Base-by-base conservation (phyloP, 2,797 vertebrate species). In the Otolemur crassicaudatus region DNA sequence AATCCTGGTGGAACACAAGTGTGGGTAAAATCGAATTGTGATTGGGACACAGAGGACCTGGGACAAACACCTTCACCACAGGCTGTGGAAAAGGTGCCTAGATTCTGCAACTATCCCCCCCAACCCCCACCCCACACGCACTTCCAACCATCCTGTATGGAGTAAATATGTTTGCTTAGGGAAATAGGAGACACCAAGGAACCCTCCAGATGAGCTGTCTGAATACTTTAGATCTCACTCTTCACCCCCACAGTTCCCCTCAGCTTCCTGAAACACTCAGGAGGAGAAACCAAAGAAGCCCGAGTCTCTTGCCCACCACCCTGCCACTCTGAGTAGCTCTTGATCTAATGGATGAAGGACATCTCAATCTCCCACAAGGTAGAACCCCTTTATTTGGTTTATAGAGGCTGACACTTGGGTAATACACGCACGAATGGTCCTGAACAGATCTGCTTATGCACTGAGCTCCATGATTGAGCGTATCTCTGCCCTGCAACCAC, bases 1-100 rank as follows among this genome's bases (percentile, higher is more conserved):
- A 97, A 95, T 95, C 93, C 96, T 97, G 37, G 77, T 94, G 92
- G 97, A 95, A 89, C 82, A 83, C 82, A 96, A 83, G 93, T 92
- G 95, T 96, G 75, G 87, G 90, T 29, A 94, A 92, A 85, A 94
- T 61, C 1, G n/a, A 94, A 96, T 89, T 79, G 89, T 81, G 77
- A 92, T 31, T 96, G 87, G 80, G 72, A 91, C 86, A 34, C 83
- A 22, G 86, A 63, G 53, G 81, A 65, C 65, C 91, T 86, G 67
- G 91, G 34, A 87, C 73, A 96, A 88, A 98, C 81, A 96, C 93
- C 72, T 94, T 77, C 43, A 82, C 70, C 23, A 23, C 3, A 58
- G 77, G 53, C 77, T 90, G 61, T 77, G 77, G 77, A 49, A 92
- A 81, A 91, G 31, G 1, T 79, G n/a, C 88, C 79, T 31, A 80